Base-by-base conservation (phyloP, 2,113 vertebrate species). In the Panurus biarmicus region DNA sequence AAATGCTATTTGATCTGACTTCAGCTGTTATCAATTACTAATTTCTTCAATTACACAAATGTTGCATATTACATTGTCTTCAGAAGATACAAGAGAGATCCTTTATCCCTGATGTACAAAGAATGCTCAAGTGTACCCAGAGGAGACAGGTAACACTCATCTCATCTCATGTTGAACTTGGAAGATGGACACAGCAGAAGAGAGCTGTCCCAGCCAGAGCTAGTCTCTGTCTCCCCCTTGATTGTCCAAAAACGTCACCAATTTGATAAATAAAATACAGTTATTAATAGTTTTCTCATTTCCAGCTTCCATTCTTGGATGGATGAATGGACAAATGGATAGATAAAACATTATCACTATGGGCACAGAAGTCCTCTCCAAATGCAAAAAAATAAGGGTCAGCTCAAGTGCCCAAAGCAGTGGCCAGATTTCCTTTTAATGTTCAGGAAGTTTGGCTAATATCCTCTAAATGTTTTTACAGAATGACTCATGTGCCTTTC, bases 1-100 rank as follows among this genome's bases (percentile, higher is more conserved):
- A 94, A 92, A 94, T 5, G n/a, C 75, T 95, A 61, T 90, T 95
- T 91, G 96, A 96, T 95, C 87, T 94, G 89, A 91, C 83, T 91
- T 96, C 87, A 94, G 81, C 84, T 95, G 74, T 85, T 92, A 96
- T 87, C 88, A 93, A 87, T 96, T 96, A 95, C 74, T 93, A 90
- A 86, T 90, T 78, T 94, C 76, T 92, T 93, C 78, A 90, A 54
- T 93, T 95, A 90, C 61, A 93, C 53, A 78, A 85, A 54, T 23
- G 78, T 65, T 95, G 65, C 31, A 82, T 67, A 89, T 88, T 86
- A 44, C 38, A 53, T 61, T 86, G 54, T 80, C 42, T 76, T 87
- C 78, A 18, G 22, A 83, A 92, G 61, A 90, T 47, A 70, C 12
- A 69, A 54, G 76, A 71, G 62, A 80, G 42, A 76, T 51, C 21